Conservation (phyloP, 23 tunicate genomes). For the Halocynthia roretzi region DNA sequence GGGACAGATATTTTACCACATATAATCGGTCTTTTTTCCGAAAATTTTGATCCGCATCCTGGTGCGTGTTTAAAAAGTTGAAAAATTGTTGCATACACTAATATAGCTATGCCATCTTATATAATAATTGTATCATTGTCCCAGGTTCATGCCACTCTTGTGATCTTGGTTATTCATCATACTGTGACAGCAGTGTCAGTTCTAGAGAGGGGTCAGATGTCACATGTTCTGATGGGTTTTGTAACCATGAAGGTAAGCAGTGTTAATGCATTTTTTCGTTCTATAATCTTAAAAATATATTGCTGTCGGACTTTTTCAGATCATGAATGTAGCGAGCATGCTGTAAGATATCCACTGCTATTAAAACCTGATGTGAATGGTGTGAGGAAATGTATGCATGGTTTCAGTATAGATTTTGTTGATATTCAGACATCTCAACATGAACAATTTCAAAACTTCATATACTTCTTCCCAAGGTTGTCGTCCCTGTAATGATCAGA, state of each 20-base stretch:
- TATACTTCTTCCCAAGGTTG: conserved; percentile 11
- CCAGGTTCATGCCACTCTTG: background rate
- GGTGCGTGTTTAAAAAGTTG: background rate
- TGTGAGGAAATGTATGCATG: too few species aligned
- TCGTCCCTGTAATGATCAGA: conserved; percentile 1
- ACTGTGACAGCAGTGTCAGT: conserved; percentile 16
- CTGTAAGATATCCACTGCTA: too few species aligned
- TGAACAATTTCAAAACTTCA: background rate
- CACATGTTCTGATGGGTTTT: conserved; percentile 29
- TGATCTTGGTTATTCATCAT: conserved; percentile 26
- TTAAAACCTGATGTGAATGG: too few species aligned
- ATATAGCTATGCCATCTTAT: too few species aligned
- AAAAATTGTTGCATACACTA: too few species aligned
- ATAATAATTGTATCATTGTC: too few species aligned
- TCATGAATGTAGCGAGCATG: background rate
- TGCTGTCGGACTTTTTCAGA: background rate
- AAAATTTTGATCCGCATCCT: background rate
- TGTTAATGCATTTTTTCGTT: background rate
- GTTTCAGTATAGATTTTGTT: too few species aligned
- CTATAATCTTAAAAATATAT: background rate
- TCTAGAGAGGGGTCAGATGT: conserved; percentile 30
- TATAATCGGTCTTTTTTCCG: too few species aligned
- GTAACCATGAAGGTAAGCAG: conserved; percentile 19
- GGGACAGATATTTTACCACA: too few species aligned
- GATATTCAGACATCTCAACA: too few species aligned